Evolutionary conservation across 1,140 invertebrate species (phyloP).

Genomic region (Cephus cinctus): DNA sequence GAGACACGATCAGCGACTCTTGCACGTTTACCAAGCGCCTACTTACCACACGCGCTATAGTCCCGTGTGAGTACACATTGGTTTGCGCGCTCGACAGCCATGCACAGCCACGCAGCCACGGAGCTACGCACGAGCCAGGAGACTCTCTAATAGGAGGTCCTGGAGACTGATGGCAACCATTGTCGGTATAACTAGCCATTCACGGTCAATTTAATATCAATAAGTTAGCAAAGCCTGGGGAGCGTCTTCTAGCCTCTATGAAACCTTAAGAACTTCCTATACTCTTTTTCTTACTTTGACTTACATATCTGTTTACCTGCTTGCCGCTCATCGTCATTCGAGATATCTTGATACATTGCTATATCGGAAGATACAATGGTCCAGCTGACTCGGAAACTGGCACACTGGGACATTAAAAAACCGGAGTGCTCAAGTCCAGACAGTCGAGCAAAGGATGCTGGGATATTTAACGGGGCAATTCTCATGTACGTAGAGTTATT

Average conservation of each 20-base stretch:
- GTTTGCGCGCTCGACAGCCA: no score
- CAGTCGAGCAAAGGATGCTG: no score
- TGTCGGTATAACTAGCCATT: slow-evolving; percentile 19
- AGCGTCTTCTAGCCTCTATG: slow-evolving; percentile 22
- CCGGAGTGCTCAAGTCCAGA: no score
- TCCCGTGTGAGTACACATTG: no score
- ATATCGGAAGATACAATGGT: slow-evolving; percentile 12
- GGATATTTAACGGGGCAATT: no score
- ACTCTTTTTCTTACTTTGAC: slow-evolving; percentile 27
- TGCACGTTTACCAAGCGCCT: no score
- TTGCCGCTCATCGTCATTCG: slow-evolving; percentile 21
- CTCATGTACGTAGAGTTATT: no score
- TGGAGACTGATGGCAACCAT: slow-evolving; percentile 22
- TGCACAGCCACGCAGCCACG: no score
- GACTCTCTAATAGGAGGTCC: no score
- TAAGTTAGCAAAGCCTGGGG: slow-evolving; percentile 15
- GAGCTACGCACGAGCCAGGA: no score
- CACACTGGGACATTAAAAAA: no score
- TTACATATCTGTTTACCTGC: slow-evolving; percentile 22
- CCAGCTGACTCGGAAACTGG: slow-evolving; percentile 22
- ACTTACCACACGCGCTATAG: no score
- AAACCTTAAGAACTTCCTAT: slow-evolving; percentile 32
- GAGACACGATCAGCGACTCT: slow-evolving; percentile 37
- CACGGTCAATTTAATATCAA: slow-evolving; percentile 25
- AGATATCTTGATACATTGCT: slow-evolving; percentile 17